A percentile compares a stretch with the other conserved stretches of the same genome.
Conservation (phyloP, 37 sponge, comb jelly and placozoan genomes). For the Corticium candelabrum region DNA sequence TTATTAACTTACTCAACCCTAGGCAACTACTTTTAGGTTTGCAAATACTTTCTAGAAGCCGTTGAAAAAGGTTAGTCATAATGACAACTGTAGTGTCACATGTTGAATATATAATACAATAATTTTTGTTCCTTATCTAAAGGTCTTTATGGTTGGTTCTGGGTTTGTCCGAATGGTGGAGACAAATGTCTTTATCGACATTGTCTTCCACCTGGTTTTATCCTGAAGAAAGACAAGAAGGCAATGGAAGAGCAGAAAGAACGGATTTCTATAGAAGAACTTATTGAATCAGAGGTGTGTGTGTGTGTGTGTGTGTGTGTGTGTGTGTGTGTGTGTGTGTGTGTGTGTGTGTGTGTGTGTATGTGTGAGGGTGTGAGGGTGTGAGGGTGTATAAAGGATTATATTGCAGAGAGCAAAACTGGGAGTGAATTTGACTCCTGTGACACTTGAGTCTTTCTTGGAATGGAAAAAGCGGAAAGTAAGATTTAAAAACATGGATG, state of each 20-base stretch:
- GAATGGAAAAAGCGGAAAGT: constrained; percentile 89
- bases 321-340: constrained; percentile 9
- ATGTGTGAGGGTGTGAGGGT: neutral
- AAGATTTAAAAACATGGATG: too few species aligned
- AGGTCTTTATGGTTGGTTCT: constrained; percentile 98
- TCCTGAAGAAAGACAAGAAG: constrained; percentile 69
- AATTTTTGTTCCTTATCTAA: neutral
- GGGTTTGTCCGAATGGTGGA: constrained; percentile 93
- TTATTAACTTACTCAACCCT: neutral
- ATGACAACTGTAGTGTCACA: too few species aligned
- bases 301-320: constrained; percentile 12
- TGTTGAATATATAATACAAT: neutral
- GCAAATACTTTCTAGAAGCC: constrained; percentile 93
- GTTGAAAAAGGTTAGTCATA: constrained; percentile 64
- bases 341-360: constrained; percentile 13
- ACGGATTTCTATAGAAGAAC: constrained; percentile 79
- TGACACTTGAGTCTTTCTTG: constrained; percentile 71
- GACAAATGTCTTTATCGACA: constrained; percentile 93
- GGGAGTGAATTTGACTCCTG: constrained; percentile 42
- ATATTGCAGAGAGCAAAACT: constrained; percentile 62
- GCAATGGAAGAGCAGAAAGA: constrained; percentile 53
- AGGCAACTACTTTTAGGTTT: constrained; percentile 46
- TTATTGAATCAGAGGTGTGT: constrained; percentile 91
- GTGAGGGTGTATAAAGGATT: too few species aligned
- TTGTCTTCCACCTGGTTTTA: constrained; percentile 93